Percentiles rank a stretch among this genome's conserved stretches.
These are phyloP conservation scores for Anthophora plumipes DNA, from an alignment of 2,888 invertebrate genomes.

Conservation along the genomic window DNA sequence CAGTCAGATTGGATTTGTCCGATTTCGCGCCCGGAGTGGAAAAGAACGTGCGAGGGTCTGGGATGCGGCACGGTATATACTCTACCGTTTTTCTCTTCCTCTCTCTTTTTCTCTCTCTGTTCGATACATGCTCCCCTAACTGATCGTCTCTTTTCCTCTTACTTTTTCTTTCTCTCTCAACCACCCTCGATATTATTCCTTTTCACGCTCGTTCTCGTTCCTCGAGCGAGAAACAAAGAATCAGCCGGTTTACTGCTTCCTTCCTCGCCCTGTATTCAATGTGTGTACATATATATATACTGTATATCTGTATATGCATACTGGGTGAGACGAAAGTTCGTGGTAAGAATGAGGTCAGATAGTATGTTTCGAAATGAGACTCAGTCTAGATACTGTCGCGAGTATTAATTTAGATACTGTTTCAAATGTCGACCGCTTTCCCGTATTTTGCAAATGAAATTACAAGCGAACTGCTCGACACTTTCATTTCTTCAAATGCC, in stretches of 20 bases:
- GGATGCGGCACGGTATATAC: conserved; percentile 27
- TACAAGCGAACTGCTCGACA: no score
- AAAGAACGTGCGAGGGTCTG: conserved; percentile 58
- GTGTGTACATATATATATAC: not conserved
- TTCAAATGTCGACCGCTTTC: no score
- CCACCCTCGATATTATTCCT: conserved; percentile 57
- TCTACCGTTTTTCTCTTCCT: no score
- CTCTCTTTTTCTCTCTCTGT: not conserved
- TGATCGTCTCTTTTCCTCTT: not conserved
- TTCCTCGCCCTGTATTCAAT: not conserved
- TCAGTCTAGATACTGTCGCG: no score
- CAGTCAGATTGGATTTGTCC: conserved; percentile 81
- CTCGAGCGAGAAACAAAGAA: conserved; percentile 50
- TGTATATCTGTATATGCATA: no score
- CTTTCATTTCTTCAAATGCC: no score
- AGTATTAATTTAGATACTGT: no score
- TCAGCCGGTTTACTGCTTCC: conserved; percentile 16
- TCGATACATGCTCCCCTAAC: not conserved
- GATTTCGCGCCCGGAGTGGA: conserved; percentile 77
- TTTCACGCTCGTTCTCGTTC: conserved; percentile 51
- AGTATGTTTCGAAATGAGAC: no score
- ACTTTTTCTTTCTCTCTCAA: conserved; percentile 7
- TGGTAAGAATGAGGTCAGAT: no score
- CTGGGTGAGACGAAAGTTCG: no score
- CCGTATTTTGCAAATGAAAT: no score